A percentile compares a stretch with the other conserved stretches of the same genome.
These are phyloP conservation scores for Suncus etruscus DNA, from an alignment of 2,113 vertebrate species.

Conservation along the genomic window DNA sequence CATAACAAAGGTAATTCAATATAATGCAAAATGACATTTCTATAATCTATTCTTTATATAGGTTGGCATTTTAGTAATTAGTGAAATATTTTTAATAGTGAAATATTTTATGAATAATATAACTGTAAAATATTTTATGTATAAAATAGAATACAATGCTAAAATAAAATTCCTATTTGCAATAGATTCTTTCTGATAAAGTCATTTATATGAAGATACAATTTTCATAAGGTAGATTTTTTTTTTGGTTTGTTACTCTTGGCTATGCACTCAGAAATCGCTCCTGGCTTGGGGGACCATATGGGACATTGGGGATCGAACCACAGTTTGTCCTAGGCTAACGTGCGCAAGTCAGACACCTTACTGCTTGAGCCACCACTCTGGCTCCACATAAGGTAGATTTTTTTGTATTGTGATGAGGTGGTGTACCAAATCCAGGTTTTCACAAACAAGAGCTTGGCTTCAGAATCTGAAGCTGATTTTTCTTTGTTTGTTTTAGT, in stretches of 20 bases:
- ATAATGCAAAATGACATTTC: neutral
- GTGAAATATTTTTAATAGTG: slow-evolving; percentile 9
- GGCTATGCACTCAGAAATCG: too few relatives aligned
- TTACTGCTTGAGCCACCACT: too few relatives aligned
- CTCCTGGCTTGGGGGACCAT: too few relatives aligned
- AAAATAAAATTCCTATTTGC: slow-evolving; percentile 45
- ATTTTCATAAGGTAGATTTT: neutral
- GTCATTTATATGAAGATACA: slow-evolving; percentile 13
- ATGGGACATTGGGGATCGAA: too few relatives aligned
- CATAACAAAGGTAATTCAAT: slow-evolving; percentile 21
- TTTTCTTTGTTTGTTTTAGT: neutral
- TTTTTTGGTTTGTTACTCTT: too few relatives aligned
- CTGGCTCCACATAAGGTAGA: too few relatives aligned
- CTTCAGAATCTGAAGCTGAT: slow-evolving; percentile 33
- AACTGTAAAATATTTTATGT: neutral
- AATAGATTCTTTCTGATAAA: slow-evolving; percentile 21
- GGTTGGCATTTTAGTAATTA: slow-evolving; percentile 41
- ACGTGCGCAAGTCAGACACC: too few relatives aligned
- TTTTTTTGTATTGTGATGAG: too few relatives aligned
- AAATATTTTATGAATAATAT: slow-evolving; percentile 12
- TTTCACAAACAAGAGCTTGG: too few relatives aligned
- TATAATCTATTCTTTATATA: neutral
- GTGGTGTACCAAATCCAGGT: too few relatives aligned
- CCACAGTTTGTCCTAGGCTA: too few relatives aligned
- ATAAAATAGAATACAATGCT: neutral